Base-by-base conservation (phyloP, 2,797 vertebrate species). In the Melanotaenia boesemani region DNA sequence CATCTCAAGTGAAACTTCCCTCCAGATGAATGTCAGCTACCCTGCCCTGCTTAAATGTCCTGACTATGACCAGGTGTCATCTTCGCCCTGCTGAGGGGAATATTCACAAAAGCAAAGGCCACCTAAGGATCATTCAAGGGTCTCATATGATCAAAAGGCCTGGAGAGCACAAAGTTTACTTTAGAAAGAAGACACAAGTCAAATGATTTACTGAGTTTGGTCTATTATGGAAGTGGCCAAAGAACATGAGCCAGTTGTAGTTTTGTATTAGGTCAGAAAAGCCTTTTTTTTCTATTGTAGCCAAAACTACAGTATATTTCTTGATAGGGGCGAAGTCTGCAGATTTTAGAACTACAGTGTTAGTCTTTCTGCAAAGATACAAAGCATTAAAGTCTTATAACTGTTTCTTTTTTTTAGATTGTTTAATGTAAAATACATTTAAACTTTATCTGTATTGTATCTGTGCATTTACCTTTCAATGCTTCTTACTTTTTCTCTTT, bases 31-130 rank as follows among this genome's bases (percentile, higher is more conserved):
- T 82, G 87, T 90, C 80, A 96, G 91, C 92, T 97, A 96, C 88
- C 96, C 96, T 0, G 95, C 95, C 28, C 94, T 97, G 68, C 96
- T 97, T 84, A 97, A 97, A 83, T 97, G 96, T 63, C 96, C 96
- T 0, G 95, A 96, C 64, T 96, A 97, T 0, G 95, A 96, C 75
- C 95, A 95, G 78, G 95, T 96, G 75, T 97, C 95, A 6, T 97
- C 96, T 1, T 97, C 96, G 1, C 96, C 96, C 0, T 97, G 96
- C 87, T 97, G 94, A 97, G 62, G 32, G 55, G 57, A 26, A 39
- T 15, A 1, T 7, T 26, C 61, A 5, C 16, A 50, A 56, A 22
- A 20, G 10, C 50, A 52, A 22, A 20, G 9, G 52, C 18, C 44
- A 46, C 5, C 11, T 15, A 37, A 70, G 37, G 52, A 37, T 1